These are phyloP conservation scores for Geophilus truncorum DNA, from an alignment of 2,888 invertebrate genomes.

Conservation along the genomic window DNA sequence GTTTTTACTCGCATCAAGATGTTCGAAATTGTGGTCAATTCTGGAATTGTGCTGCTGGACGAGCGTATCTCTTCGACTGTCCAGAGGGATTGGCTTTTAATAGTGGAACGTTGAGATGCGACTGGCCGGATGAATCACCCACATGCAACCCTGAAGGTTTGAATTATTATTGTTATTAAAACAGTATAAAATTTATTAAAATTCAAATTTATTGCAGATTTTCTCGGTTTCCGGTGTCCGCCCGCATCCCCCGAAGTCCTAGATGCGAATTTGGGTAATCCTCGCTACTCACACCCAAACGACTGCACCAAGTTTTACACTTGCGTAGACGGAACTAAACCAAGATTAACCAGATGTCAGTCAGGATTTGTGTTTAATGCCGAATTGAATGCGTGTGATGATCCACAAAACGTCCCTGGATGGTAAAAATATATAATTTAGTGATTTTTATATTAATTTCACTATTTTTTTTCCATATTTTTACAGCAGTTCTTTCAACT, in stretches of 20 bases:
- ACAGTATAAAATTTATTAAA: too few relatives aligned
- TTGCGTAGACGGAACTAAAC: slow-evolving; percentile 79
- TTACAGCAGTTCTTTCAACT: neutral
- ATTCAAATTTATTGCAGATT: slow-evolving; percentile 48
- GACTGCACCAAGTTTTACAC: slow-evolving; percentile 90
- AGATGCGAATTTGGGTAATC: slow-evolving; percentile 33
- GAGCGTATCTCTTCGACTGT: slow-evolving; percentile 66
- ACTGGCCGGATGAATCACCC: slow-evolving; percentile 79
- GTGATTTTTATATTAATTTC: neutral
- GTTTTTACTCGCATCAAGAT: slow-evolving; percentile 72
- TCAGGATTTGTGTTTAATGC: slow-evolving; percentile 86
- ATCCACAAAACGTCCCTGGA: slow-evolving; percentile 81
- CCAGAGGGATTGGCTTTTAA: slow-evolving; percentile 79
- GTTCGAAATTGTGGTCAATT: slow-evolving; percentile 71
- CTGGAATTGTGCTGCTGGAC: slow-evolving; percentile 75
- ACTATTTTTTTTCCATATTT: neutral
- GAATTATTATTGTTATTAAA: too few relatives aligned
- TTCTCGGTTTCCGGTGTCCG: slow-evolving; percentile 75
- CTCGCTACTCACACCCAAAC: slow-evolving; percentile 74
- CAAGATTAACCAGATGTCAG: slow-evolving; percentile 79
- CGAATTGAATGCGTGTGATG: slow-evolving; percentile 69
- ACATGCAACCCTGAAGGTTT: slow-evolving; percentile 79
- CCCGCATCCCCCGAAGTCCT: slow-evolving; percentile 33
- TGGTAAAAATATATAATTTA: slow-evolving; percentile 59
- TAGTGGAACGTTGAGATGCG: slow-evolving; percentile 67